Evolutionary conservation across 2,888 invertebrate genomes (phyloP).

Genomic region (Scotopteryx bipunctaria): DNA sequence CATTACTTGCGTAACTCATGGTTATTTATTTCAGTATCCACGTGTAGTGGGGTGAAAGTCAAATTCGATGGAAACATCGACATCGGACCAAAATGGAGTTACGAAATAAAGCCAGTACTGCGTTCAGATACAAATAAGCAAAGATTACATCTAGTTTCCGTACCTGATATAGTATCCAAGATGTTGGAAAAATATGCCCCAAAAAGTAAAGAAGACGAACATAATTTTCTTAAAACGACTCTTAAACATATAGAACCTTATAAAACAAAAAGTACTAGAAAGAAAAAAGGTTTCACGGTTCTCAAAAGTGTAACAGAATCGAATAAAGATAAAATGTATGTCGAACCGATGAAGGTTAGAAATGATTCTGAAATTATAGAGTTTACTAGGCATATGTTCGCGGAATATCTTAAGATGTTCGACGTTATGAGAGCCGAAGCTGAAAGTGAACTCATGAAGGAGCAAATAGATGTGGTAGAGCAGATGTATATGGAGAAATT

Average conservation of each 20-base stretch:
- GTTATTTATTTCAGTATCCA: too few relatives aligned
- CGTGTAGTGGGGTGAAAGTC: constrained; percentile 40
- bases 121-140: too few relatives aligned
- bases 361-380: constrained; percentile 46
- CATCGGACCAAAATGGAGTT: constrained; percentile 51
- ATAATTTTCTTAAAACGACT: neutral
- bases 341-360: constrained; percentile 37
- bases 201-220: neutral
- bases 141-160: neutral
- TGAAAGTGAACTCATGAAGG: constrained; percentile 33
- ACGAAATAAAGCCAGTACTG: constrained; percentile 33
- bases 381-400: constrained; percentile 49
- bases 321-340: constrained; percentile 22
- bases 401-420: constrained; percentile 50
- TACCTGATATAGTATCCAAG: neutral
- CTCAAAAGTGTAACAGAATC: constrained; percentile 9
- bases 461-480: constrained; percentile 39
- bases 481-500: constrained; percentile 51
- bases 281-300: neutral
- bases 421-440: constrained; percentile 43
- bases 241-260: neutral
- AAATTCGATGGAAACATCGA: constrained; percentile 49
- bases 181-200: neutral
- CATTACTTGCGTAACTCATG: too few relatives aligned
- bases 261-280: neutral